Base-by-base conservation (phyloP, 1,140 invertebrate species). In the Drosophila nannoptera region DNA sequence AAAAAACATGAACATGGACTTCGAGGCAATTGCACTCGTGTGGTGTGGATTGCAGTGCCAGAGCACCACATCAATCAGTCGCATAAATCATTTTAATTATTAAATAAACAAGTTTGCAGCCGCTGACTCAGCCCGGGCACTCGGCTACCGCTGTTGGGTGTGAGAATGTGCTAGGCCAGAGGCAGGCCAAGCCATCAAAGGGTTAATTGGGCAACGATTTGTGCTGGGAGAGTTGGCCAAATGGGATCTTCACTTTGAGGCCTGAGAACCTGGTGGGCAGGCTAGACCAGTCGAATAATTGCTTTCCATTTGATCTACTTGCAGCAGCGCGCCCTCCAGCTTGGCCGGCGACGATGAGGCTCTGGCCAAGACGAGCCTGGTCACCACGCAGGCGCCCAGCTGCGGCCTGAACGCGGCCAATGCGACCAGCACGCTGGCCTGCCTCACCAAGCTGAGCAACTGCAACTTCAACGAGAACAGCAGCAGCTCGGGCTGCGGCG, bases 11-110 rank as follows among this genome's bases (percentile, higher is more conserved):
- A 22, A 66, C 76, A 80, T 68, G 72, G 76, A 78, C 76, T 3
- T 49, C 42, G 67, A 63, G 56, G 61, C 75, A 43, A 78, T 56
- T 65, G 62, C 46, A 33, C 40, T 43, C 40, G 22, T 43, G 7
- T 43, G 40, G 40, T 43, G 60, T 73, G 58, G 42, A 67, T 46
- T 67, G 35, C 50, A 43, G 31, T 36, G 46, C 38, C 56, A 14
- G 45, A 52, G n/a, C 33, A 52, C 73, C 61, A 63, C 77, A 81
- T 81, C 78, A 81, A 81, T 81, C 78, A 81, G 77, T 69, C 77
- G 59, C 82, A 86, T 87, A 86, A 86, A 87, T 86, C 82, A 86
- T 77, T 82, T 87, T 86, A 86, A 86, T 86, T 87, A 87, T 83
- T 87, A 87, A 87, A 87, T 76, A 87, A 87, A 83, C 82, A 86